These are phyloP conservation scores for Hymenopus coronatus DNA, from an alignment of 2,888 invertebrate species.

Conservation along the genomic window DNA sequence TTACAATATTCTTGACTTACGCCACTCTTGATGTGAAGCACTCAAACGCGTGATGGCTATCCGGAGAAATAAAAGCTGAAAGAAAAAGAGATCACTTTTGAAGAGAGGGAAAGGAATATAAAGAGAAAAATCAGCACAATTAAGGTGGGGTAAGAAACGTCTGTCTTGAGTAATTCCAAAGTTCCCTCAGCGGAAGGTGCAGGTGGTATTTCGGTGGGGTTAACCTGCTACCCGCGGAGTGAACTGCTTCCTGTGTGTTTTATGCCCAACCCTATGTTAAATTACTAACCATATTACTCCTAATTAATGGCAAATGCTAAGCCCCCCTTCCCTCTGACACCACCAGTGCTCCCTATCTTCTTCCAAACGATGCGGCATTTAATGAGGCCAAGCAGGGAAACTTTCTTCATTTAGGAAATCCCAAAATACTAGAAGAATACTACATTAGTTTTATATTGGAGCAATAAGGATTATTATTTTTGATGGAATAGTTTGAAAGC, in stretches of 20 bases:
- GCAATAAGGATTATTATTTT: not conserved
- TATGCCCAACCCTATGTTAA: slow-evolving; percentile 27
- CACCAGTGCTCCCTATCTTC: not conserved
- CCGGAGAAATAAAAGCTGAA: not conserved
- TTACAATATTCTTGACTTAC: too few species aligned
- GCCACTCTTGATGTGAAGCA: too few species aligned
- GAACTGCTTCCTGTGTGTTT: slow-evolving; percentile 23
- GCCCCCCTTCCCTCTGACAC: not conserved
- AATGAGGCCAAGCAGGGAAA: slow-evolving; percentile 3
- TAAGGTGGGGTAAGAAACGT: slow-evolving; percentile 22
- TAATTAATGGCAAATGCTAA: slow-evolving; percentile 32
- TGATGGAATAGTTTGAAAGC: too few species aligned
- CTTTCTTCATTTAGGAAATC: slow-evolving; percentile 13
- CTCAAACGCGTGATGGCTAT: not conserved
- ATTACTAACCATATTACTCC: slow-evolving; percentile 33
- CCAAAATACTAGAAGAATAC: not conserved
- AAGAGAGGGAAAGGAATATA: not conserved
- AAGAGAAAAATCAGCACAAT: slow-evolving; percentile 27
- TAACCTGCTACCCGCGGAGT: slow-evolving; percentile 14
- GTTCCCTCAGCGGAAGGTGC: slow-evolving; percentile 19
- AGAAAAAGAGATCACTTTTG: slow-evolving; percentile 26
- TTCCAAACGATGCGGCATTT: slow-evolving; percentile 6
- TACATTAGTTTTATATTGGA: not conserved
- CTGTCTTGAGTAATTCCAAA: slow-evolving; percentile 20
- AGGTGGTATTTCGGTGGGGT: slow-evolving; percentile 31